A percentile compares a stretch with the other conserved stretches of the same genome.
phyloP scores from a whole-genome alignment of 2,797 vertebrate species.

The Platyrinchus mystaceus region DNA sequence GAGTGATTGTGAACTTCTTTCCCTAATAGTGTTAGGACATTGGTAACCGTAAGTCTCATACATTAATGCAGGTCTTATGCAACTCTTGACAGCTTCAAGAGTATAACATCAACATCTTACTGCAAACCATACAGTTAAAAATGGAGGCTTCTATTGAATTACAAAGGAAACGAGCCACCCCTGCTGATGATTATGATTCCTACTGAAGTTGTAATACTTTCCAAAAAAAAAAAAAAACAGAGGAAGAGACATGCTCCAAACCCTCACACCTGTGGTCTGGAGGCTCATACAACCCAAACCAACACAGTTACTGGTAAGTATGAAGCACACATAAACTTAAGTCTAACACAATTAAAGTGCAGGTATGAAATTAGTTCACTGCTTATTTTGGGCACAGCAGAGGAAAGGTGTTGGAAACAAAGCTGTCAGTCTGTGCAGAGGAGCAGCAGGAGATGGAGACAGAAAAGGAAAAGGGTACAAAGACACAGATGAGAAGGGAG shows the following conservation, averaged over 20 bases:
- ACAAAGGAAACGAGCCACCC: not conserved
- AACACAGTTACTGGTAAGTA: fast-evolving
- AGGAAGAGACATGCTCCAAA: not conserved
- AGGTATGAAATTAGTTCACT: not conserved
- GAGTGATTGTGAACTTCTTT: not conserved
- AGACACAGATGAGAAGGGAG: not conserved
- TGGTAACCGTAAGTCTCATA: not conserved
- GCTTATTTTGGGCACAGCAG: constrained; percentile 16
- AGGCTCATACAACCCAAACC: not conserved
- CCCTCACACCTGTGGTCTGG: fast-evolving
- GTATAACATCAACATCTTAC: not conserved
- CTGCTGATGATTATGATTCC: not conserved
- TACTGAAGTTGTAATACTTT: not conserved
- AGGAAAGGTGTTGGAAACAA: not conserved
- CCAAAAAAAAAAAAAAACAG: not conserved
- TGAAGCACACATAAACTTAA: not conserved
- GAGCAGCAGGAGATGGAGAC: not conserved
- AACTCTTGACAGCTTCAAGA: not conserved
- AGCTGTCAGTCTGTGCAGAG: not conserved
- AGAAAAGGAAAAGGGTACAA: not conserved
- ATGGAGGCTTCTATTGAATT: not conserved
- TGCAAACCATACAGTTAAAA: not conserved
- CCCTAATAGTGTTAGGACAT: not conserved
- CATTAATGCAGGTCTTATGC: not conserved
- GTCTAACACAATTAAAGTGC: not conserved